Percentiles rank a stretch among this genome's conserved stretches.
Conservation (phyloP, 2,888 invertebrate genomes). For the Dryococelus australis region DNA sequence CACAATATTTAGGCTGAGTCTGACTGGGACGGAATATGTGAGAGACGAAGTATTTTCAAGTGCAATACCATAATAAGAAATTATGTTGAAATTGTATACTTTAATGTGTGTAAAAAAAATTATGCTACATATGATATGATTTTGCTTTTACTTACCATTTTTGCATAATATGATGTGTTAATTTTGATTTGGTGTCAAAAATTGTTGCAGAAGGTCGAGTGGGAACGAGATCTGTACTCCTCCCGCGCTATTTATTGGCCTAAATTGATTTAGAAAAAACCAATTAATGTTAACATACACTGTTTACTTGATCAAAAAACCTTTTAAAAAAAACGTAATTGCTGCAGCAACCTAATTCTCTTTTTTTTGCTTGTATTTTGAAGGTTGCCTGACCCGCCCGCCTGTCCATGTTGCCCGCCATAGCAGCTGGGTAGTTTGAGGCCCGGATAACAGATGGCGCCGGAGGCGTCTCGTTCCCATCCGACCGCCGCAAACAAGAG, state of each 20-base stretch:
- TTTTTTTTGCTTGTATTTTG: conserved; percentile 46
- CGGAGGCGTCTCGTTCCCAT: conserved; percentile 44
- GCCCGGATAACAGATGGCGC: conserved; percentile 36
- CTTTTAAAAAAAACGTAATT: not conserved
- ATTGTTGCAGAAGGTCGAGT: conserved; percentile 55
- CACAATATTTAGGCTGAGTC: too few relatives aligned
- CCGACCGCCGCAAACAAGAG: conserved; percentile 35
- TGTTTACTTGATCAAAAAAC: not conserved
- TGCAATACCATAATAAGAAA: not conserved
- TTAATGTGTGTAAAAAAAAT: too few relatives aligned
- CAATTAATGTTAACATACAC: not conserved
- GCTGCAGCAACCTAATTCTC: conserved; percentile 29
- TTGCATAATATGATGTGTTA: not conserved
- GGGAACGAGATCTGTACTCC: conserved; percentile 53
- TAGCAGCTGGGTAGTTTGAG: conserved; percentile 42
- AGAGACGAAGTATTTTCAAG: not conserved
- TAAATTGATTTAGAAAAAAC: not conserved
- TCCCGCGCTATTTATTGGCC: conserved; percentile 25
- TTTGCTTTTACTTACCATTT: too few relatives aligned
- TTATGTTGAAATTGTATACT: too few relatives aligned
- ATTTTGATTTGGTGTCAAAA: not conserved
- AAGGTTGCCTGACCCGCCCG: conserved; percentile 45
- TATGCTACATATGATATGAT: too few relatives aligned
- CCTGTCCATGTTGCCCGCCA: conserved; percentile 40
- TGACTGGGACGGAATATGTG: too few relatives aligned